Base-by-base conservation (phyloP, 2,888 invertebrate species). In the Hetaerina titia region DNA sequence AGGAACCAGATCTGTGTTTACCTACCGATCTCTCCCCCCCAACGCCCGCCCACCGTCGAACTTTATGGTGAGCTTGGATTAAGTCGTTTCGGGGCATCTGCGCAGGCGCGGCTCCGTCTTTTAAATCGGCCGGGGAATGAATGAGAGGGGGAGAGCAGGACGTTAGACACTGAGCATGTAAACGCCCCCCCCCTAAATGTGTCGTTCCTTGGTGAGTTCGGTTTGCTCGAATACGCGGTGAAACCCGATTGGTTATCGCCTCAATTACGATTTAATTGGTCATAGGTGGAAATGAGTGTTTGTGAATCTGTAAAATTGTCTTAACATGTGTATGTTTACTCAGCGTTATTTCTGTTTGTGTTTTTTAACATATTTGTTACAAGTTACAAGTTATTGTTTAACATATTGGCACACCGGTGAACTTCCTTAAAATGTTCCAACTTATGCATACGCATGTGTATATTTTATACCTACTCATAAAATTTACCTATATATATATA, bases 51-150 rank as follows among this genome's bases (percentile, higher is more conserved):
- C 45, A 13, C 0, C 31, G 11, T 13, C 81, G 81, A 0, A n/a
- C 81, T 81, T 81, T 81, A 81, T 81, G 81, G 81, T 81, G 11
- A 25, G 81, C 81, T 25, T 31, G 81, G 81, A 81, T 81, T 81
- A 81, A 81, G 81, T 15, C 81, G 31, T 81, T 81, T 13, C 31
- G 6, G 11, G 25, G 81, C 31, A 25, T 81, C 31, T 22, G 31
- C 81, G 81, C 9, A 25, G 13, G 25, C 9, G 2, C 31, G 11
- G 8, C 4, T 81, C 31, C 81, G 13, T 81, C 11, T 81, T 81
- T 81, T 31, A 69, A 81, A 13, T 81, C 13, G 25, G 74, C 25
- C 74, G 11, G 25, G 31, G 81, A 5, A 60, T 60, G 17, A 11
- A 15, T 60, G 6, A 11, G 60, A 17, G 60, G 17, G 5, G 13